Evolutionary conservation across 35 echinoderm and acorn worm species (phyloP).

Genomic region (Strongylocentrotus purpuratus): DNA sequence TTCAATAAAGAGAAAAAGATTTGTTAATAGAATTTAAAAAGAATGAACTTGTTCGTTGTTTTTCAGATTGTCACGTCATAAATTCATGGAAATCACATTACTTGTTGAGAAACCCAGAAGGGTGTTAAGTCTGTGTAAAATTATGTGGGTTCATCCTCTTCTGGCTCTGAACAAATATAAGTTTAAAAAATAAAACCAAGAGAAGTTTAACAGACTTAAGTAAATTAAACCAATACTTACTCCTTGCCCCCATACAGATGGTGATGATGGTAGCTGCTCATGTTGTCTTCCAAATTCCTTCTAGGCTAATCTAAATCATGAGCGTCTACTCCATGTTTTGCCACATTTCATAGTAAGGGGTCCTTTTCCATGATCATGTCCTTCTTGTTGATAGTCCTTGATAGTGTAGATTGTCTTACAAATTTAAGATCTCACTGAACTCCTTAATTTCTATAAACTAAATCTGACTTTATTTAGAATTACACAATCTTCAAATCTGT

Average conservation of each 20-base stretch:
- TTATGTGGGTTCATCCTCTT: no score
- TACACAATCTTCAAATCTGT: no score
- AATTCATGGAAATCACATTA: no score
- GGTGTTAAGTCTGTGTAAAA: no score
- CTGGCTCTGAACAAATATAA: no score
- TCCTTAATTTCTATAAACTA: not conserved
- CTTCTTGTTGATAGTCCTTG: not conserved
- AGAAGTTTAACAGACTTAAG: not conserved
- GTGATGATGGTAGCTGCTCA: constrained; percentile 43
- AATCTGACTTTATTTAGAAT: no score
- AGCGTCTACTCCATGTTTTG: not conserved
- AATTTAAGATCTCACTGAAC: not conserved
- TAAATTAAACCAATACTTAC: not conserved
- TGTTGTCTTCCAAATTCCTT: not conserved
- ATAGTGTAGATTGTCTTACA: not conserved
- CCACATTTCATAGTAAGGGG: not conserved
- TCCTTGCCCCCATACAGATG: constrained; percentile 29
- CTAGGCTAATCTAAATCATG: not conserved
- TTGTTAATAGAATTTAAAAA: no score
- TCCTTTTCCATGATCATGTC: not conserved
- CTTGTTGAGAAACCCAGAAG: no score
- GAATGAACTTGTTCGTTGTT: no score
- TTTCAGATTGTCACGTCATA: no score
- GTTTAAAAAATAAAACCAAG: not conserved
- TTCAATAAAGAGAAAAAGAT: no score